Evolutionary conservation across 2,888 invertebrate genomes (phyloP), one percentile per base, ranked within the genome.

Genomic region (Zonitis immaculata): DNA sequence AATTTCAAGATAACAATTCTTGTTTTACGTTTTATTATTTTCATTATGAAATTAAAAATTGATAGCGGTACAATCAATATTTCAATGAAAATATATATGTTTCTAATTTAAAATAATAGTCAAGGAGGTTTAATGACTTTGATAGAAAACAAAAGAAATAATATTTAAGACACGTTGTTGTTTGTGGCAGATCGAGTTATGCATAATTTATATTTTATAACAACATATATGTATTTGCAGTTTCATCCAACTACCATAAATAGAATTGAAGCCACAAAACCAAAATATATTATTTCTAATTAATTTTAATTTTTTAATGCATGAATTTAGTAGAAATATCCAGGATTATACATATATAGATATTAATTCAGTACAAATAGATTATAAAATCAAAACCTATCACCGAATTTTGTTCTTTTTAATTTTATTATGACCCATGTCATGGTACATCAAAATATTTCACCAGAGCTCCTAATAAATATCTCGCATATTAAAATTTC

Each of bases 71-170:
- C 12, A 20, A 7, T 49, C 28, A 20, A 11, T 27, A 14, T 46
- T 26, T 49, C 42, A 5, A 16, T 16, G 6, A 45, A 35, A 28
- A 35, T 26, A 42, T 42, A 26, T 27, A 51, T 11, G 16, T 35
- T 35, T 35, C 16, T 16, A 35, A 35, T 35, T 35, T 3, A 20
- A 39, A 39, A 18, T 39, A 20, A 39, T 39, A 39, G 39, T 11
- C n/a, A 39, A 39, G 39, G 39, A 42, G 47, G 56, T 56, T 56
- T 56, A 56, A 52, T 49, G 56, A 56, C 56, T 45, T 56, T 49
- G 18, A 42, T 49, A 42, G 28, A 52, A 46, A 52, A 52, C 52
- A 56, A 52, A 42, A 44, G 44, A 28, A 44, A 47, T 45, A 46
- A 49, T 51, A 56, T 56, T 49, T 52, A 28, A 46, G 47, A 43